Evolutionary conservation across 2,113 vertebrate species (phyloP).

Genomic region (Spizaetus ornatus): DNA sequence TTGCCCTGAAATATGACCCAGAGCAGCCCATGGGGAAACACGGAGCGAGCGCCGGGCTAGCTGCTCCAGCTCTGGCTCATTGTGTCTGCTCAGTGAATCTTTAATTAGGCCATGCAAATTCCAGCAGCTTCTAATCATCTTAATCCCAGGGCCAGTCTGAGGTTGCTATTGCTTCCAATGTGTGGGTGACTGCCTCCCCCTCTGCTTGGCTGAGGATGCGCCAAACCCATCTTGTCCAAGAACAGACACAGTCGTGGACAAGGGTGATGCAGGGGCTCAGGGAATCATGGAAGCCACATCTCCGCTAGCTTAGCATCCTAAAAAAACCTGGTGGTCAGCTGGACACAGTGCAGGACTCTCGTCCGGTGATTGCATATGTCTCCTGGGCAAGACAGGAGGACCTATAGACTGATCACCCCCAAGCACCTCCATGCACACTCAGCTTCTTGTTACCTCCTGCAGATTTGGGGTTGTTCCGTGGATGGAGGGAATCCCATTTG

Average conservation of each 20-base stretch:
- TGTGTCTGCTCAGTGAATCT: neutral
- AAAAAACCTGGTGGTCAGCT: neutral
- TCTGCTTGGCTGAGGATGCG: neutral
- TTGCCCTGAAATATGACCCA: neutral
- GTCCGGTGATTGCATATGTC: fast-evolving
- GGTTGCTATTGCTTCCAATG: neutral
- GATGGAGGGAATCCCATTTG: neutral
- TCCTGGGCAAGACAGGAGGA: neutral
- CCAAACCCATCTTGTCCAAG: neutral
- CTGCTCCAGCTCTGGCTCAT: neutral
- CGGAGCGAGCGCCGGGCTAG: neutral
- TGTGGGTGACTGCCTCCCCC: too few species aligned
- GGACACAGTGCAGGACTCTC: neutral
- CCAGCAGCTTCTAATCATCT: neutral
- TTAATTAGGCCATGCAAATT: neutral
- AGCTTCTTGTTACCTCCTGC: neutral
- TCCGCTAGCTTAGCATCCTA: neutral
- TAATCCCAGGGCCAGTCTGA: neutral
- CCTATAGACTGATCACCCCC: neutral
- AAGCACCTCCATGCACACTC: neutral
- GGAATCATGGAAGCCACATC: neutral
- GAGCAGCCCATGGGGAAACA: neutral
- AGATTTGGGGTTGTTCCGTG: neutral
- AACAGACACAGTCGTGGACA: neutral
- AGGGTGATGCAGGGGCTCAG: neutral